These are phyloP conservation scores for Parthenolecanium corni DNA, from an alignment of 2,888 invertebrate genomes.

Conservation along the genomic window DNA sequence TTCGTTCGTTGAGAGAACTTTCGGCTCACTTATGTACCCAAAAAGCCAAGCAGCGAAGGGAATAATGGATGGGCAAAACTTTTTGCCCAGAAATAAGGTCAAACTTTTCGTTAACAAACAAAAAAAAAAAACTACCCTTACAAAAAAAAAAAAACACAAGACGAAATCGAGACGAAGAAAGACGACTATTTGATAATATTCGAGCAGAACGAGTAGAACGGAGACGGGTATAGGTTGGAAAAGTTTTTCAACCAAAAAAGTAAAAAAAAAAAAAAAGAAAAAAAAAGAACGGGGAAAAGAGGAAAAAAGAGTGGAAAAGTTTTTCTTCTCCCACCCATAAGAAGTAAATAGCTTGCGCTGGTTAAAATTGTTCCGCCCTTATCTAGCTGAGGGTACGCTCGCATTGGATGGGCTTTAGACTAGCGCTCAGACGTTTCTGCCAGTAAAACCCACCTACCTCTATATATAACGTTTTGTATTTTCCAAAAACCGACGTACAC, in stretches of 20 bases:
- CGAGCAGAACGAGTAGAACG: no score
- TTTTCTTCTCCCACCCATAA: conserved; percentile 29
- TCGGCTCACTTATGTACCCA: conserved; percentile 17
- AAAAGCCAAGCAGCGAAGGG: conserved; percentile 22
- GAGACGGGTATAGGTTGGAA: no score
- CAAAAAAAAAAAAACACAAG: no score
- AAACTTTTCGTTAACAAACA: conserved; percentile 28
- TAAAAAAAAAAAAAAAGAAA: conserved; percentile 7
- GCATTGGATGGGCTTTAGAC: conserved; percentile 28
- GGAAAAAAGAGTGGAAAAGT: background rate
- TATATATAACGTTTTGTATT: conserved; percentile 22
- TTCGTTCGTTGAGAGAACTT: conserved; percentile 20
- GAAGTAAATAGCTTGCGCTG: conserved; percentile 29
- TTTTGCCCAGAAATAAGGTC: conserved; percentile 28
- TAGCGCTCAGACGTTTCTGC: conserved; percentile 28
- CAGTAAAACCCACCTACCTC: conserved; percentile 28
- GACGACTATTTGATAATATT: no score
- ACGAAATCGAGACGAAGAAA: no score
- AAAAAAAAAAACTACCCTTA: background rate
- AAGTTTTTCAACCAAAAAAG: no score
- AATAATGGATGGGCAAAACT: conserved; percentile 28
- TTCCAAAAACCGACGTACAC: no score
- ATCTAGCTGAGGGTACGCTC: conserved; percentile 25
- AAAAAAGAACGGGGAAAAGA: conserved; percentile 8
- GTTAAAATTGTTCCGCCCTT: conserved; percentile 29